These are phyloP conservation scores for Drosophila falleni DNA, from an alignment of 2,888 invertebrate genomes.

Conservation along the genomic window DNA sequence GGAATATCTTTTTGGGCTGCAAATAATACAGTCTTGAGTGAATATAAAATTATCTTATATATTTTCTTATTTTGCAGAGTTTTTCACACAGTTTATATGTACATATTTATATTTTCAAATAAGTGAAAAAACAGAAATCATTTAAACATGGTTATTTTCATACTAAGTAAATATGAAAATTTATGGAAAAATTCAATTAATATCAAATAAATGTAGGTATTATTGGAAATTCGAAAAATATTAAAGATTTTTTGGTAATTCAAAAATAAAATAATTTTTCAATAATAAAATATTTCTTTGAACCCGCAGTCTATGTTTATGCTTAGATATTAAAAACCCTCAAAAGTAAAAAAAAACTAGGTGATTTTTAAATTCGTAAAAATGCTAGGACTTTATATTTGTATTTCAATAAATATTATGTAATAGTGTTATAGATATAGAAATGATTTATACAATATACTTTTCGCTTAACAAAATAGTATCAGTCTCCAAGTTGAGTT, in stretches of 20 bases:
- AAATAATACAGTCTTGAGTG: neutral
- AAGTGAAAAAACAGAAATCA: no score
- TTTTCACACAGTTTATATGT: no score
- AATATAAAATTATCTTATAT: no score
- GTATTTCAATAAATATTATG: slow-evolving; percentile 49
- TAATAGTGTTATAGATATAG: slow-evolving; percentile 21
- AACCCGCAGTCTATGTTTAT: neutral
- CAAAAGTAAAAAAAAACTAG: neutral
- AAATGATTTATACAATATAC: slow-evolving; percentile 26
- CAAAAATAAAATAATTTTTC: neutral
- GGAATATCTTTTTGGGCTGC: neutral
- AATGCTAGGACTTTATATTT: slow-evolving; percentile 8
- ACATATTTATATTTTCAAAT: no score
- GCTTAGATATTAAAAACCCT: no score
- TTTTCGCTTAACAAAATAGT: slow-evolving; percentile 33
- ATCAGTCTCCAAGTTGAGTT: slow-evolving; percentile 56
- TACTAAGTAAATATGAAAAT: no score
- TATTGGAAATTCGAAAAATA: neutral
- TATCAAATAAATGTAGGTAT: no score
- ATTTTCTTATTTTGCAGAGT: no score
- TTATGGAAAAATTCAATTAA: no score
- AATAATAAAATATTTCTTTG: neutral
- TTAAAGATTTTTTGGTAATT: neutral
- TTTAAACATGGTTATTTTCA: no score
- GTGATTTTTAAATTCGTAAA: slow-evolving; percentile 15